A percentile compares a stretch with the other conserved stretches of the same genome.
Evolutionary conservation across 2,113 vertebrate genomes (phyloP).

Genomic region (Psilopsiagon aymara): DNA sequence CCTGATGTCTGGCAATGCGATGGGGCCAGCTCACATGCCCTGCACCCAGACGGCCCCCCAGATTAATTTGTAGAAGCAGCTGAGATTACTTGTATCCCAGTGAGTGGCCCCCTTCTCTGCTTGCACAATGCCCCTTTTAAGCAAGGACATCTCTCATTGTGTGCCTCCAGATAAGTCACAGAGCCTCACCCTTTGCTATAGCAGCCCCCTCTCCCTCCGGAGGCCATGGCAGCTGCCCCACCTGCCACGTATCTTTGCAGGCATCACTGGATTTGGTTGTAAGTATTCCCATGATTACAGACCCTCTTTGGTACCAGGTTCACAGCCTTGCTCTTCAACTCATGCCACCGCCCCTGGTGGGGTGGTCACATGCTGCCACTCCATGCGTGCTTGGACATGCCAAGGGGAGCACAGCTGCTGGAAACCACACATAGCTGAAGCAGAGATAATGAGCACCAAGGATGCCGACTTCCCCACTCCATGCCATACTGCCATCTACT

Average conservation of each 20-base stretch:
- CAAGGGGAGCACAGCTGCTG: background rate
- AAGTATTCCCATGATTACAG: background rate
- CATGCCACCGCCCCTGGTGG: accelerated
- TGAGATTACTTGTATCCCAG: background rate
- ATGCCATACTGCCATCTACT: accelerated
- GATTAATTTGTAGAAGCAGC: constrained; percentile 13
- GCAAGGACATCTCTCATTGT: constrained; percentile 15
- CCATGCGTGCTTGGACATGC: accelerated
- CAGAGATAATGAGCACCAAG: background rate
- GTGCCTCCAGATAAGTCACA: background rate
- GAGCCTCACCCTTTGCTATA: background rate
- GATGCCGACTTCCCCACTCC: background rate
- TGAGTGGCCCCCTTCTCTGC: background rate
- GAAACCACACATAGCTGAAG: background rate
- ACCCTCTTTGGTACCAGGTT: background rate
- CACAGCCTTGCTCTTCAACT: background rate
- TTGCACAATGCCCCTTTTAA: constrained; percentile 12
- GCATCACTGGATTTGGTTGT: background rate
- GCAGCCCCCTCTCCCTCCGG: background rate
- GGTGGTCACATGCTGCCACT: accelerated
- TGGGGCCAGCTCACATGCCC: background rate
- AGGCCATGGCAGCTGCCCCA: accelerated
- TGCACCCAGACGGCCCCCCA: accelerated
- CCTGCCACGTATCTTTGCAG: background rate
- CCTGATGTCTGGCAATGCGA: accelerated